Evolutionary conservation across 2,888 invertebrate species (phyloP), one percentile per base, ranked within the genome.

Genomic region (Drosophila anomalata): DNA sequence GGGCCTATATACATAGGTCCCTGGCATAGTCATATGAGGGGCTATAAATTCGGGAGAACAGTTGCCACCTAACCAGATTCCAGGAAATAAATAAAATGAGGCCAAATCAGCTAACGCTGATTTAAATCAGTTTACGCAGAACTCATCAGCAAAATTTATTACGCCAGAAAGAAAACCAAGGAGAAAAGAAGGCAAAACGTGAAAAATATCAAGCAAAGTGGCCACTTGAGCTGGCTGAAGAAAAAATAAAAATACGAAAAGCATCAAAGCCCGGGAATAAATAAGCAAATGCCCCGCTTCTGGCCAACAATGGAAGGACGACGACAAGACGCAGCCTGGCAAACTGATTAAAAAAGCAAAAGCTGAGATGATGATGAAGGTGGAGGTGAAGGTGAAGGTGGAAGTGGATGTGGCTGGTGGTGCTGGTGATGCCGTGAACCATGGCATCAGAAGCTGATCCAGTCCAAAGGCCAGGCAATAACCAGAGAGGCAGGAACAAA

Each of bases 121-220:
- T 77, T 84, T 83, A 81, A 81, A 82, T 82, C 80, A 74, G 78
- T 76, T 85, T 73, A 59, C 59, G 62, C 51, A 77, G 63, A 75
- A 60, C 69, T 77, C 74, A 75, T 76, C 72, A 66, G 61, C 57
- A 53, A 62, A 75, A 77, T 78, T 80, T 77, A 78, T 86, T 77
- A 59, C 63, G 31, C 39, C 50, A 36, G 17, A 24, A 17, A 31
- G 44, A 48, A 17, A 36, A 14, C 29, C 29, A 29, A 29, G 9
- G 8, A n/a, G n/a, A 36, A 36, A 36, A 36, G 36, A n/a, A 14
- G 9, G 50, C 24, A 66, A 61, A 56, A 57, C 72, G 74, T 76
- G 61, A 66, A 76, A 73, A 74, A 66, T 57, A 57, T 46, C 36
- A 36, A 58, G 52, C 52, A 55, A 69, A 69, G 59, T 68, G 56